phyloP scores from a whole-genome alignment of 2,113 vertebrate genomes.

The Eolophus roseicapilla region DNA sequence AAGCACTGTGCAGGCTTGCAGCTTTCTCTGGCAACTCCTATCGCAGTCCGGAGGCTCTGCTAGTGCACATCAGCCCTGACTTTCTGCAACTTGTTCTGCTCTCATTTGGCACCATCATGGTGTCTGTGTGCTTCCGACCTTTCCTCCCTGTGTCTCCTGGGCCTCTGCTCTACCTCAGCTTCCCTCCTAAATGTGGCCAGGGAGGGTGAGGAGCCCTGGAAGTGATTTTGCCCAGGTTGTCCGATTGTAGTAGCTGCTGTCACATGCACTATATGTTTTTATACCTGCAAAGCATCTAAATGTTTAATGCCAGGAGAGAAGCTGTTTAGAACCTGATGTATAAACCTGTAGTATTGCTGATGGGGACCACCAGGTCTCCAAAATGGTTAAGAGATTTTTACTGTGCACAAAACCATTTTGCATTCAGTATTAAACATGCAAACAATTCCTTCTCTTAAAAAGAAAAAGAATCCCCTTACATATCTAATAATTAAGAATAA shows the following conservation, averaged over 20 bases:
- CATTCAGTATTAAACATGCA: neutral
- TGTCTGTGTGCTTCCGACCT: neutral
- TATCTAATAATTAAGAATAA: constrained; percentile 6
- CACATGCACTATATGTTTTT: neutral
- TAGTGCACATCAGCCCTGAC: neutral
- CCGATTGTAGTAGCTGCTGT: neutral
- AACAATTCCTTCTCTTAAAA: neutral
- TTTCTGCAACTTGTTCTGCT: neutral
- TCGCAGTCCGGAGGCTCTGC: neutral
- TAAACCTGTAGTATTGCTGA: neutral
- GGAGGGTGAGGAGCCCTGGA: neutral
- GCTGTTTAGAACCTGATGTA: neutral
- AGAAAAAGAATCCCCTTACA: neutral
- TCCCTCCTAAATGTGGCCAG: neutral
- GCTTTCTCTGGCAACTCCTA: neutral
- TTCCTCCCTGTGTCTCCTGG: neutral
- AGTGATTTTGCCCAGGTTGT: neutral
- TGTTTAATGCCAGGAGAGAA: neutral
- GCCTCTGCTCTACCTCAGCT: neutral
- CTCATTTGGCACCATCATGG: fast-evolving
- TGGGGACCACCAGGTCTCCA: neutral
- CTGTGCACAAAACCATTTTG: neutral
- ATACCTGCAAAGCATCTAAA: neutral
- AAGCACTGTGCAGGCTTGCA: fast-evolving
- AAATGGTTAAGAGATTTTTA: neutral